Evolutionary conservation across 1,140 invertebrate species (phyloP).

Genomic region (Maconellicoccus hirsutus): DNA sequence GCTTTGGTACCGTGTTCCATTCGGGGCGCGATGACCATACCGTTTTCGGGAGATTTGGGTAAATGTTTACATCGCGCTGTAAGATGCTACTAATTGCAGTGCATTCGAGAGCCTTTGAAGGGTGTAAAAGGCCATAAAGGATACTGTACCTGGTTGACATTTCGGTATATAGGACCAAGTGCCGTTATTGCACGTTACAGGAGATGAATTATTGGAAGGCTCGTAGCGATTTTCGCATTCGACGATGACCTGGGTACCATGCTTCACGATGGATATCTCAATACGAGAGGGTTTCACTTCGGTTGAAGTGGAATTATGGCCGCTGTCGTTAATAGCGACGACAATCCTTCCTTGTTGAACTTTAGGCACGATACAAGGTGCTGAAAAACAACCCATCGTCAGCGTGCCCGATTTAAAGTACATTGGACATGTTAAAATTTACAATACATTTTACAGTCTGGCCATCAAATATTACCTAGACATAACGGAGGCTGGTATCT

Average conservation of each 20-base stretch:
- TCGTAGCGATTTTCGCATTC: slow-evolving; percentile 81
- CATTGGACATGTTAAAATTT: background rate
- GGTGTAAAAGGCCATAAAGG: too few species aligned
- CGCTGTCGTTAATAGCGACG: slow-evolving; percentile 26
- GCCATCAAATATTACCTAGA: slow-evolving; percentile 39
- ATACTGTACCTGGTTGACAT: slow-evolving; percentile 56
- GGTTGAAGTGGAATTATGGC: slow-evolving; percentile 22
- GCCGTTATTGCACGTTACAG: slow-evolving; percentile 82
- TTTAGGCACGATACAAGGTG: slow-evolving; percentile 81
- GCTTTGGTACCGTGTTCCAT: slow-evolving; percentile 90
- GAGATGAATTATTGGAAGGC: slow-evolving; percentile 53
- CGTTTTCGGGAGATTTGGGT: slow-evolving; percentile 75
- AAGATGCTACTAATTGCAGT: background rate
- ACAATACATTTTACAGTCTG: slow-evolving; percentile 10
- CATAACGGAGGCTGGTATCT: slow-evolving; percentile 82
- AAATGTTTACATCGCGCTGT: slow-evolving; percentile 71
- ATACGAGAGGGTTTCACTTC: slow-evolving; percentile 29
- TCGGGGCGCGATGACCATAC: slow-evolving; percentile 90
- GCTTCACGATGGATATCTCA: slow-evolving; percentile 48
- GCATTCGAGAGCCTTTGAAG: too few species aligned
- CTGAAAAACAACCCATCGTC: slow-evolving; percentile 36
- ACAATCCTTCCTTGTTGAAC: slow-evolving; percentile 68
- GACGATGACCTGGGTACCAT: slow-evolving; percentile 73
- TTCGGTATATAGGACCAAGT: slow-evolving; percentile 88
- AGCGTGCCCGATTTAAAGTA: background rate